Conservation (phyloP, 1,140 invertebrate species). For the Aphelinus atriplicis region DNA sequence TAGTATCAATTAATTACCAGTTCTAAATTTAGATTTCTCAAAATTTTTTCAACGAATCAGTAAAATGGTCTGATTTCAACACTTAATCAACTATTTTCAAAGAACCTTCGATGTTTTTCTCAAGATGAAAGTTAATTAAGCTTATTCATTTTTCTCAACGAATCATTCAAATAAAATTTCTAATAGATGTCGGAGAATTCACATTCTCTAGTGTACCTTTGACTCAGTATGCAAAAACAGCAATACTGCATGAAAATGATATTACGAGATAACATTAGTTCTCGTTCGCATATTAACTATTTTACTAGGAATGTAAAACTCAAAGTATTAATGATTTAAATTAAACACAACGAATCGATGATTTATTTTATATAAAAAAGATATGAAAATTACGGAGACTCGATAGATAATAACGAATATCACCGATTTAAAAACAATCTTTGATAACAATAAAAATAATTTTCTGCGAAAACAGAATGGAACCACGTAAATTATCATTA, state of each 20-base stretch:
- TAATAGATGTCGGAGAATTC: too few relatives aligned
- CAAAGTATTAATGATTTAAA: conserved; percentile 29
- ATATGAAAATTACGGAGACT: conserved; percentile 5
- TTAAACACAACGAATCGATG: conserved; percentile 15
- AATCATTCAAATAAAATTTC: too few relatives aligned
- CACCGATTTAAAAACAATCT: background rate
- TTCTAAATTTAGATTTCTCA: too few relatives aligned
- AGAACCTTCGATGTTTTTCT: too few relatives aligned
- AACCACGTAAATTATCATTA: conserved; percentile 32
- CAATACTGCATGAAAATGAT: conserved; percentile 25
- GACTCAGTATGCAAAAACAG: conserved; percentile 28
- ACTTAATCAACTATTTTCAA: too few relatives aligned
- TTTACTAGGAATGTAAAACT: conserved; percentile 39
- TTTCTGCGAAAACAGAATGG: conserved; percentile 6
- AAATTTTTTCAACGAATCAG: too few relatives aligned
- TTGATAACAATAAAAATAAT: conserved; percentile 7
- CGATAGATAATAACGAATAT: conserved; percentile 17
- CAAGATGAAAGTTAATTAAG: too few relatives aligned
- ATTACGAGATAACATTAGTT: conserved; percentile 10
- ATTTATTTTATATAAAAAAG: conserved; percentile 25
- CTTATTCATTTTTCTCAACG: too few relatives aligned
- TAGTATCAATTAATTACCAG: too few relatives aligned
- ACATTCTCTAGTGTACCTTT: too few relatives aligned
- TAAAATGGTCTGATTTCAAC: too few relatives aligned
- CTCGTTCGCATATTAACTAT: conserved; percentile 20